Evolutionary conservation across 1,140 invertebrate genomes (phyloP).

Genomic region (Palaemon carinicauda): DNA sequence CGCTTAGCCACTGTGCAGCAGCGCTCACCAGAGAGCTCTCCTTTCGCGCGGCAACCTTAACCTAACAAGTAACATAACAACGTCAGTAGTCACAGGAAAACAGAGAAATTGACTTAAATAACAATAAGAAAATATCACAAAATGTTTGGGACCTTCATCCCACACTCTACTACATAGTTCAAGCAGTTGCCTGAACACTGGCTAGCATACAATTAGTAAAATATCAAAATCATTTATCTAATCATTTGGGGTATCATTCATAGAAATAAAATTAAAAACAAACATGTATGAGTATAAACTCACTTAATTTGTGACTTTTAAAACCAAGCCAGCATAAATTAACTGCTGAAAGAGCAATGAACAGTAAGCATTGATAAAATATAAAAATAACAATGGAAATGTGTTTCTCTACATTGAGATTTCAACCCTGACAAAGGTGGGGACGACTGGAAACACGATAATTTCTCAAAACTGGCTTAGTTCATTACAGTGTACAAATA

Average conservation of each 20-base stretch:
- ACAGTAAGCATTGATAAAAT: constrained; percentile 56
- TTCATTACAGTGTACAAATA: constrained; percentile 59
- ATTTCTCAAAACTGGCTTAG: constrained; percentile 59
- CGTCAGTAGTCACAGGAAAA: constrained; percentile 61
- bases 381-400: constrained; percentile 59
- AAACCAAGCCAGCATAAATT: constrained; percentile 58
- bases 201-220: constrained; percentile 57
- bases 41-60: constrained; percentile 52
- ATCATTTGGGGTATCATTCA: constrained; percentile 53
- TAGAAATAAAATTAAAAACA: constrained; percentile 58
- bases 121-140: constrained; percentile 61
- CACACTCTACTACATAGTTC: constrained; percentile 53
- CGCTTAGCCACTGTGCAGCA: constrained; percentile 20
- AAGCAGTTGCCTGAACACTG: constrained; percentile 12
- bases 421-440: constrained; percentile 59
- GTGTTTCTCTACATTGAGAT: constrained; percentile 61
- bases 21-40: constrained; percentile 29
- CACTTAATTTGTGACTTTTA: constrained; percentile 58
- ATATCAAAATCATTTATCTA: constrained; percentile 58
- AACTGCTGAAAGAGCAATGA: constrained; percentile 48
- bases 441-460: constrained; percentile 56
- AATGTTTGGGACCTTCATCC: constrained; percentile 57
- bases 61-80: constrained; percentile 60
- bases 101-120: constrained; percentile 60
- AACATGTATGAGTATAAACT: constrained; percentile 57